A percentile compares a stretch with the other conserved stretches of the same genome.
phyloP scores from a whole-genome alignment of 2,888 invertebrate species.

The Ephialtes manifestator region DNA sequence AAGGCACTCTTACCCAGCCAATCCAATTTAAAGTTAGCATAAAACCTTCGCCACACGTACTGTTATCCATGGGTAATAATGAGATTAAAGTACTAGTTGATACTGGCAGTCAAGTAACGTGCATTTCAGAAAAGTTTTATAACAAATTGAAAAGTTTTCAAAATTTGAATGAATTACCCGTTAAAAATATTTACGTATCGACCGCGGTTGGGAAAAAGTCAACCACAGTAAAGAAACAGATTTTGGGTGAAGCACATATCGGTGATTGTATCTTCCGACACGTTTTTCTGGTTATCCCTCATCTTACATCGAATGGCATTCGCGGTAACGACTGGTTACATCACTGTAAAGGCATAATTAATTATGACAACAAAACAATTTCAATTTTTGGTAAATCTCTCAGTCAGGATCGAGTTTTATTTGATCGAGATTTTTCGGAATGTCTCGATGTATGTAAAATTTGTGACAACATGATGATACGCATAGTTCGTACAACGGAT shows the following conservation, averaged over 20 bases:
- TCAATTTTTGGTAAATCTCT: conserved; percentile 24
- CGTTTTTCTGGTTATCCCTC: background rate
- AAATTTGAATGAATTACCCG: conserved; percentile 47
- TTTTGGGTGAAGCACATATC: conserved; percentile 67
- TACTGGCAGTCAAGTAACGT: conserved; percentile 57
- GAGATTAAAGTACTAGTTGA: conserved; percentile 41
- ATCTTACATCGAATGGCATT: background rate
- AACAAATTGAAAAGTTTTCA: conserved; percentile 65
- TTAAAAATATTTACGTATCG: conserved; percentile 43
- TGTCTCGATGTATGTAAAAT: conserved; percentile 57
- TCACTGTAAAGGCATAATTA: conserved; percentile 46
- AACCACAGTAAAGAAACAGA: conserved; percentile 51
- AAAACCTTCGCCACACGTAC: background rate
- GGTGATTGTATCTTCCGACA: background rate
- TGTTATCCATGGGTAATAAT: background rate
- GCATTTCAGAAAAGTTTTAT: conserved; percentile 71
- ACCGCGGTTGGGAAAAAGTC: conserved; percentile 50
- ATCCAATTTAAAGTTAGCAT: background rate
- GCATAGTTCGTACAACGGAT: background rate
- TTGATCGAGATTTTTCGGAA: conserved; percentile 45
- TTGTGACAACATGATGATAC: background rate
- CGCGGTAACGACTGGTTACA: conserved; percentile 64
- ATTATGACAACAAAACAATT: conserved; percentile 51
- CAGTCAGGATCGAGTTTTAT: conserved; percentile 15
- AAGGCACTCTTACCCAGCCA: background rate